phyloP scores from a whole-genome alignment of 2,888 invertebrate species.

The Stramonita haemastoma region DNA sequence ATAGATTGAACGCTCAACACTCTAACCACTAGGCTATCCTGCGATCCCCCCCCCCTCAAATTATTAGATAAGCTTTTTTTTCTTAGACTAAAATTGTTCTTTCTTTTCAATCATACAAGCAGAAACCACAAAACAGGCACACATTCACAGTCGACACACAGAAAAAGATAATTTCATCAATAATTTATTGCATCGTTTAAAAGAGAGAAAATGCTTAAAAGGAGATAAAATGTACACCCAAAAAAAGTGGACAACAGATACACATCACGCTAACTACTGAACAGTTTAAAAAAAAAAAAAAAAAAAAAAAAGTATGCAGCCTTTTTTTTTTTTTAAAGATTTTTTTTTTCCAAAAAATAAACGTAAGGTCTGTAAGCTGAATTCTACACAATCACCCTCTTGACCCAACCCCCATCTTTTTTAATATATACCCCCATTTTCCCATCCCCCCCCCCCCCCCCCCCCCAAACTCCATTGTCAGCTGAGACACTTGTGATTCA shows the following conservation, averaged over 20 bases:
- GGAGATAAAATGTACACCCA: conserved; percentile 37
- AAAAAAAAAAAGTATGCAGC: neutral
- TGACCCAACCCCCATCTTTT: too few relatives aligned
- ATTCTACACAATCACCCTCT: too few relatives aligned
- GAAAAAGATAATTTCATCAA: conserved; percentile 19
- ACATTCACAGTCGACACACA: neutral
- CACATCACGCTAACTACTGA: conserved; percentile 4
- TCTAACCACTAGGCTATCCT: too few relatives aligned
- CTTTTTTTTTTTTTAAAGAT: too few relatives aligned
- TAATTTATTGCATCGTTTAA: conserved; percentile 45
- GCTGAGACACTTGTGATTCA: neutral
- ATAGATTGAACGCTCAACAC: too few relatives aligned
- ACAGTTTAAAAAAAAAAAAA: neutral
- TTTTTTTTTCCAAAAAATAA: neutral
- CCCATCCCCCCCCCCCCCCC: neutral
- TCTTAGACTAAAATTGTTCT: too few relatives aligned
- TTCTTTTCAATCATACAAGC: too few relatives aligned
- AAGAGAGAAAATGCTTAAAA: conserved; percentile 36
- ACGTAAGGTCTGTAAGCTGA: too few relatives aligned
- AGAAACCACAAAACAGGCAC: neutral
- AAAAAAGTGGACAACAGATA: conserved; percentile 30
- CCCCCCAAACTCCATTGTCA: neutral
- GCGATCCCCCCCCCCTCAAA: too few relatives aligned
- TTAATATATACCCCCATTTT: neutral
- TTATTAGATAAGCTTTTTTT: too few relatives aligned